Evolutionary conservation across 2,888 invertebrate genomes (phyloP), one percentile per base, ranked within the genome.

Genomic region (Acronicta aceris): DNA sequence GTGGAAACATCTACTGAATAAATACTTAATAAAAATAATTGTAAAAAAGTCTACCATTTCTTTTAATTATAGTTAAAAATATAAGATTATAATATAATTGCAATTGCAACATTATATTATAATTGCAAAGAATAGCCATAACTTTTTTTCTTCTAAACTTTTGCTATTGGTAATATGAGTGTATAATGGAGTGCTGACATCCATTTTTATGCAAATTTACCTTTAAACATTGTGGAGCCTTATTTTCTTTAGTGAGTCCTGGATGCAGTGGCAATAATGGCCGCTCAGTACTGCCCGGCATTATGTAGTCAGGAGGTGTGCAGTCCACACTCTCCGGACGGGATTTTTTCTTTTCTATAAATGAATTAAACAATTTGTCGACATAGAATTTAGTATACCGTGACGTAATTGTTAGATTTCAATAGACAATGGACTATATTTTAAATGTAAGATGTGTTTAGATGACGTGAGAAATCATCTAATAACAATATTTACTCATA

Each of bases 271-370:
- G 98, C 67, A 97, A 88, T 48, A 99, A 88, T 0, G 99, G 98
- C 21, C 98, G 96, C 53, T 99, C 99, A 81, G 97, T 97, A 71
- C 97, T 96, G 16, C 97, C 97, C 0, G 99, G 99, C 96, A 99
- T 98, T 81, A 99, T 98, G 89, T 97, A 98, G 83, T 99, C 99
- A 0, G 99, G 99, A 2, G 99, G 99, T 0, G 99, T 99, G 88
- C 99, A 99, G 89, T 99, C 99, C 0, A 99, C 97, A 72, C 98
- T 98, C 83, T 99, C 99, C 0, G 98, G 97, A 6, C 98, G 96
- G 58, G 96, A 96, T 81, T 98, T 98, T 91, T 98, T 99, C 93
- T 98, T 98, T 87, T 99, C 98, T 96, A 76, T 47, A 76, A 66
- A 58, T 67, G 30, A 58, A 58, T 41, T 47, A 30, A 43, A 47